phyloP scores from a whole-genome alignment of 2,797 vertebrate species.

The Anguilla pacifica region DNA sequence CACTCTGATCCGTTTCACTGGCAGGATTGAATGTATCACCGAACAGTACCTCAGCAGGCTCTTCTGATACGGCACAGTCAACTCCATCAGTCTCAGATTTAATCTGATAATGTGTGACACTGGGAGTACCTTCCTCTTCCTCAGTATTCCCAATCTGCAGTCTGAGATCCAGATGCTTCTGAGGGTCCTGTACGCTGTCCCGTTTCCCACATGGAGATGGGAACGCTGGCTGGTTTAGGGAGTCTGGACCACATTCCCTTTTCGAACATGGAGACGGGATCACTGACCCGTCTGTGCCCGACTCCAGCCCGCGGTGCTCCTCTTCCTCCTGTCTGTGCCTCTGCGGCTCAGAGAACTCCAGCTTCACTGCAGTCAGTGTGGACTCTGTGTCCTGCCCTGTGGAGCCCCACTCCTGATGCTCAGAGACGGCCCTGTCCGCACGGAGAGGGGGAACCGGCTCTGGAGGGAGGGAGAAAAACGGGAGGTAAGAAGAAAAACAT shows the following conservation, averaged over 20 bases:
- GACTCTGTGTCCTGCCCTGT: not conserved
- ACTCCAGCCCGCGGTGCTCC: not conserved
- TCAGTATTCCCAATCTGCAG: not conserved
- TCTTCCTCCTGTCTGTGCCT: conserved; percentile 5
- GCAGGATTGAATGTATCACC: not conserved
- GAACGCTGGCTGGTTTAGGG: not conserved
- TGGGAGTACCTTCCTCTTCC: conserved; percentile 3
- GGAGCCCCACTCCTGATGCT: conserved; percentile 10
- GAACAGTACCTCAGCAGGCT: not conserved
- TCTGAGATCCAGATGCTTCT: not conserved
- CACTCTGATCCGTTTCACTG: conserved; percentile 1
- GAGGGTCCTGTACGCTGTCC: not conserved
- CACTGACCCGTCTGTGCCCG: not conserved
- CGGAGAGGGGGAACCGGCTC: not conserved
- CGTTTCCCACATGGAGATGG: not conserved
- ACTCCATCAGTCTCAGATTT: conserved; percentile 29
- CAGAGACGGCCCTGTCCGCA: not conserved
- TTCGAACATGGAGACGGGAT: not conserved
- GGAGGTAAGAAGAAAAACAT: not conserved
- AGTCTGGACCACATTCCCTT: not conserved
- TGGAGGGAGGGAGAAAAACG: not conserved
- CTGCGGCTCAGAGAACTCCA: conserved; percentile 10
- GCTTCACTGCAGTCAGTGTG: conserved; percentile 16
- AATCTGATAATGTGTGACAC: conserved; percentile 6
- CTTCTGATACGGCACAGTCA: conserved; percentile 4